Conservation (phyloP, 1,140 invertebrate genomes). For the Solen grandis region DNA sequence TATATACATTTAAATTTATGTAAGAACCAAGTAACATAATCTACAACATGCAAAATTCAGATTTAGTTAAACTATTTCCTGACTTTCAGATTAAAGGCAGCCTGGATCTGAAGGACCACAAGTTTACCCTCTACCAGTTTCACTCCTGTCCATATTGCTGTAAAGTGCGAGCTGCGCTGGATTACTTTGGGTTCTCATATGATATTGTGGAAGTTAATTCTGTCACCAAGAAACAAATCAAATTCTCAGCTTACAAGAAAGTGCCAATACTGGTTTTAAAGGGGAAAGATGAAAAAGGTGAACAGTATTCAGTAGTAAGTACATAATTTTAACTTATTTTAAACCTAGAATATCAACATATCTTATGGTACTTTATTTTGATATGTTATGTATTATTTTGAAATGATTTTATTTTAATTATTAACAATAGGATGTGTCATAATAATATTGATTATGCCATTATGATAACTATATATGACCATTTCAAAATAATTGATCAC, state of each 20-base stretch:
- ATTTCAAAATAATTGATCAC: too few relatives aligned
- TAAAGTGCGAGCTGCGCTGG: slow-evolving; percentile 95
- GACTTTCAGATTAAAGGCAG: slow-evolving; percentile 81
- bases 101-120: slow-evolving; percentile 87
- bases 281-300: slow-evolving; percentile 84
- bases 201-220: slow-evolving; percentile 98
- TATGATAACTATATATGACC: too few relatives aligned
- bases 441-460: too few relatives aligned
- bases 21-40: too few relatives aligned
- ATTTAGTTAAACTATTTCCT: too few relatives aligned
- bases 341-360: not conserved
- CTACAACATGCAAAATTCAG: too few relatives aligned
- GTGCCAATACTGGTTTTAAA: slow-evolving; percentile 95
- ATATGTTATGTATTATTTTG: too few relatives aligned
- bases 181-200: slow-evolving; percentile 96
- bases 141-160: slow-evolving; percentile 99
- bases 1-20: too few relatives aligned
- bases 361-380: too few relatives aligned
- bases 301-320: slow-evolving; percentile 68
- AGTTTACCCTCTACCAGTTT: slow-evolving; percentile 96
- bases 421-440: too few relatives aligned
- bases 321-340: not conserved
- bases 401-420: too few relatives aligned
- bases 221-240: slow-evolving; percentile 93
- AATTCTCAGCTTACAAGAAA: slow-evolving; percentile 97